Evolutionary conservation across 53 echinoderm and acorn worm species (phyloP), one percentile per base, ranked within the genome.

Genomic region (Holothuria leucospilota): DNA sequence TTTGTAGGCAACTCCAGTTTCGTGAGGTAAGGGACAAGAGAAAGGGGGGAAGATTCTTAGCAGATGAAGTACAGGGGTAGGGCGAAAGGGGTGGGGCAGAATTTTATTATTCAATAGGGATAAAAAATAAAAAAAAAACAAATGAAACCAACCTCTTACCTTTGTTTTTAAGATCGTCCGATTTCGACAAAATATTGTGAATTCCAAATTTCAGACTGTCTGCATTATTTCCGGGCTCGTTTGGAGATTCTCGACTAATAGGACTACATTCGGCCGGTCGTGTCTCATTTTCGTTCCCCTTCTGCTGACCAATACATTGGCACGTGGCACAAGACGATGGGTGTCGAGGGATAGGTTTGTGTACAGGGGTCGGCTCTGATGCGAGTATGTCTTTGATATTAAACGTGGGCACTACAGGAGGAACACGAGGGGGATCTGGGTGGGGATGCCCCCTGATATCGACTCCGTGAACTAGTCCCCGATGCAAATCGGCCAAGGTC

Each of bases 281-380:
- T 18, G 29, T 29, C 12, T 80, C 80, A 38, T 25, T 34, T 58
- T 29, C 61, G 16, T 13, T 60, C 30, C 59, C 61, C 28, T 80
- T 29, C 28, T 59, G 38, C 59, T 94, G 94, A 15, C 91, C 83
- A 23, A 94, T 84, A 60, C 96, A 94, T 51, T 94, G 94, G 63
- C 96, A 96, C 68, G 94, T 94, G 15, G 94, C 88, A 81, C 96
- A 96, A 0, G 96, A 96, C 3, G 94, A 90, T 12, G 94, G 94
- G 62, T 96, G 96, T n/a, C 89, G 92, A 6, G 96, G 92, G 84
- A 96, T 92, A 39, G 96, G 96, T 52, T 92, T 94, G 46, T 94
- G 94, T 29, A 96, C 88, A 11, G 96, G 92, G 53, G 90, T 89
- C 69, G 90, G 30, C 21, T 93, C 86, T 4, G 94, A 86, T 21